Conservation (phyloP, 2,888 invertebrate species). For the Ophion obscuratus region DNA sequence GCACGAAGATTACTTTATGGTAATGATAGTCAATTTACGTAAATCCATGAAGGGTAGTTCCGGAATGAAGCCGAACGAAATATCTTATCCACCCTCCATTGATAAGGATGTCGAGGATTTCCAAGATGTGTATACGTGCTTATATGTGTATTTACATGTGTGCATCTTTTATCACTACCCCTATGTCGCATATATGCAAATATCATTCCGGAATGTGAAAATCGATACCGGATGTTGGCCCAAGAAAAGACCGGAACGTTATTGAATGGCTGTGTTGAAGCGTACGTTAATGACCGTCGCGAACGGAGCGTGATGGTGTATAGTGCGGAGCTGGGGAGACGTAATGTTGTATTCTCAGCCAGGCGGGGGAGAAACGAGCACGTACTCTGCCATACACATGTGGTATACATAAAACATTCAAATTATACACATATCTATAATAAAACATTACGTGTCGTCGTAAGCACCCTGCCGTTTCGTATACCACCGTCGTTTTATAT, state of each 20-base stretch:
- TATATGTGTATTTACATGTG: background rate
- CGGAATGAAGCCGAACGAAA: background rate
- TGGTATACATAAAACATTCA: background rate
- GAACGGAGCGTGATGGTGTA: slow-evolving; percentile 24
- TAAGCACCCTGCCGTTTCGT: background rate
- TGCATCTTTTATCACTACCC: background rate
- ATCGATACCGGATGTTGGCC: slow-evolving; percentile 33
- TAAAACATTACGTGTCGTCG: background rate
- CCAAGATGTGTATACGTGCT: background rate
- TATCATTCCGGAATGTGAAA: slow-evolving; percentile 30
- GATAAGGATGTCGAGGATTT: background rate
- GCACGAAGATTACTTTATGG: background rate
- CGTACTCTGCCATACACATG: background rate
- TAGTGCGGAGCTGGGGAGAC: background rate
- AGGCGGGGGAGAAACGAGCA: slow-evolving; percentile 10
- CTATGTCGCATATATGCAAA: slow-evolving; percentile 23
- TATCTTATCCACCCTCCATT: background rate
- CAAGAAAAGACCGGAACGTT: slow-evolving; percentile 34
- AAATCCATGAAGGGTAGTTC: background rate
- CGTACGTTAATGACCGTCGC: slow-evolving; percentile 44
- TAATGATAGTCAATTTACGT: background rate
- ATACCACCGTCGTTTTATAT: background rate
- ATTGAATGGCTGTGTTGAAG: slow-evolving; percentile 25
- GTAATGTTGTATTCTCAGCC: background rate
- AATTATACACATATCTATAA: background rate